Percentiles rank a stretch among this genome's conserved stretches.
Conservation (phyloP, 1,140 invertebrate species). For the Drosophila kohkoa region DNA sequence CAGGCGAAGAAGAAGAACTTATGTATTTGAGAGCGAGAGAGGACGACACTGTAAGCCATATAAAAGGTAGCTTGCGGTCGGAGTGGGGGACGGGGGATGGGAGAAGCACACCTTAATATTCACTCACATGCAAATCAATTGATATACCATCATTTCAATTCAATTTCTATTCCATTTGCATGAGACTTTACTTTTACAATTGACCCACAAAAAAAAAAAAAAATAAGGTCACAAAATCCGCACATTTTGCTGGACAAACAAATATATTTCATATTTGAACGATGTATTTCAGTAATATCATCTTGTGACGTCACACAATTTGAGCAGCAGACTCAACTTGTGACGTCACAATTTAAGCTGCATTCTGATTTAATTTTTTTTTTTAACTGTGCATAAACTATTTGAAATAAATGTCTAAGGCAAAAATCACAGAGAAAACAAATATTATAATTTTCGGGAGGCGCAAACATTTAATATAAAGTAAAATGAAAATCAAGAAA, state of each 20-base stretch:
- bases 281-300: too few relatives aligned
- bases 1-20: slow-evolving; percentile 39
- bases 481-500: background rate
- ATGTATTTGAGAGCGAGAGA: slow-evolving; percentile 4
- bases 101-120: background rate
- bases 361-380: background rate
- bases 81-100: background rate
- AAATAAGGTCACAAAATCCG: slow-evolving; percentile 20
- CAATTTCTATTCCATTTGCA: slow-evolving; percentile 21
- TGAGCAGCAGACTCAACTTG: background rate
- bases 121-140: slow-evolving; percentile 36
- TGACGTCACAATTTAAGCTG: background rate
- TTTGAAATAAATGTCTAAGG: too few relatives aligned
- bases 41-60: slow-evolving; percentile 31
- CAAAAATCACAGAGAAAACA: too few relatives aligned
- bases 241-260: too few relatives aligned
- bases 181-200: slow-evolving; percentile 21
- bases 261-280: too few relatives aligned
- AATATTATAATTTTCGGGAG: too few relatives aligned
- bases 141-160: slow-evolving; percentile 3
- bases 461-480: too few relatives aligned
- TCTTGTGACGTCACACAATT: slow-evolving; percentile 6
- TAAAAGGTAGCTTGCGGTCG: background rate
- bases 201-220: slow-evolving; percentile 28
- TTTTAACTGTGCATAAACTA: too few relatives aligned